Percentiles rank a stretch among this genome's conserved stretches.
phyloP scores from a whole-genome alignment of 2,888 invertebrate species.

The Sclerodermus sp. region DNA sequence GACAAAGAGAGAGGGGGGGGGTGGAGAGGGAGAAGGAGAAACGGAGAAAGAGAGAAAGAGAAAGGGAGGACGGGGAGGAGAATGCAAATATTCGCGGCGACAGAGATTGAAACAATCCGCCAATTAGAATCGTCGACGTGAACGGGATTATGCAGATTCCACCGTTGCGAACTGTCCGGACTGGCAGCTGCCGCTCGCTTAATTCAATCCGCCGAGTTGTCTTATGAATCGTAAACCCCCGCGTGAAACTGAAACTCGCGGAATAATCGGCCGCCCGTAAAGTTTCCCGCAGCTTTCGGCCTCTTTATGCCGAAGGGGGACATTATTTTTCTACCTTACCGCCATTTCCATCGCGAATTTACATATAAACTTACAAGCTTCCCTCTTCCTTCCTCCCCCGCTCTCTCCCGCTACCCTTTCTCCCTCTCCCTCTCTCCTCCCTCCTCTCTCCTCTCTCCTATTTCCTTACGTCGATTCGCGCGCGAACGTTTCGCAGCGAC shows the following conservation, averaged over 20 bases:
- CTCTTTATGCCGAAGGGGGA: slow-evolving; percentile 3
- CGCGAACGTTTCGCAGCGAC: no score
- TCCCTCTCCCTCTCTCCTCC: no score
- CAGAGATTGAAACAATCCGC: slow-evolving; percentile 57
- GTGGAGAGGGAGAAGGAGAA: background rate
- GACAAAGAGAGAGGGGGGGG: slow-evolving; percentile 5
- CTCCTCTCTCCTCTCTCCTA: no score
- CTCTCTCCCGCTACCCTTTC: no score
- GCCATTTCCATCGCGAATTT: no score
- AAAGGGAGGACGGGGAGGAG: slow-evolving; percentile 21
- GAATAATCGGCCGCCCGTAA: slow-evolving; percentile 35
- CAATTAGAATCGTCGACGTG: slow-evolving; percentile 56
- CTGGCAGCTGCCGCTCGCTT: slow-evolving; percentile 53
- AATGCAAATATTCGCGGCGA: slow-evolving; percentile 48
- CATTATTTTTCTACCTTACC: background rate
- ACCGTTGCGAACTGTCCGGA: slow-evolving; percentile 19
- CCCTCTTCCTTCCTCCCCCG: no score
- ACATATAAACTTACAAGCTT: no score
- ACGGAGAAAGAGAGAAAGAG: background rate
- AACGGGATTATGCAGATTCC: slow-evolving; percentile 56
- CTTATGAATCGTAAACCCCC: slow-evolving; percentile 55
- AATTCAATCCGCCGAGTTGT: slow-evolving; percentile 56
- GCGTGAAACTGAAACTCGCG: slow-evolving; percentile 1
- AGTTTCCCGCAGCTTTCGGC: slow-evolving; percentile 15
- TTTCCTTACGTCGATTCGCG: no score